Evolutionary conservation across 2,113 vertebrate genomes (phyloP), one percentile per base, ranked within the genome.

Genomic region (Pelmatolapia mariae): DNA sequence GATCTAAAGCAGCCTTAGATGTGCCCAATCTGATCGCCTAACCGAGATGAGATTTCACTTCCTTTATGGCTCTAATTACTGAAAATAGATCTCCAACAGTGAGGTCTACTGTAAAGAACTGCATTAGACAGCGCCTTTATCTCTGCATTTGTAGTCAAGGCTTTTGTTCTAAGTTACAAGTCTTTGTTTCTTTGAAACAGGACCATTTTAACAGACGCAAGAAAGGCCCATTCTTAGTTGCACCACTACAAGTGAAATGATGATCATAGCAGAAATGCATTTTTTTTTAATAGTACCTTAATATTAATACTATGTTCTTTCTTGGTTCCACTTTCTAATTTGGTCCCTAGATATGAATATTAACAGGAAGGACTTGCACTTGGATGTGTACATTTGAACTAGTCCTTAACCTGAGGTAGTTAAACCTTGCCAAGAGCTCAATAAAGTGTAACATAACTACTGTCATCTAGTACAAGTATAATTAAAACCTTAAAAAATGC

Each of bases 1-100:
- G 91, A 92, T 93, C 86, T 91, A 86, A 92, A 93, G 88, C 81
- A 84, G 90, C 79, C 86, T 90, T 47, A 92, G 89, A 93, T 90
- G 92, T 91, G 89, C 89, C 89, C 59, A 81, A 93, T 94, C 79
- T 86, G 83, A 94, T 94, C 79, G 88, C 50, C 86, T 76, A 24
- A 78, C 85, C 26, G 80, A 82, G 88, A 90, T 90, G 87, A 88
- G 90, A 92, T 89, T 86, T 57, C 78, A 68, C 86, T 88, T 89
- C 86, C 80, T 93, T 91, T 90, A 86, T 88, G 83, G 76, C 82
- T 91, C 89, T 90, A 93, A 95, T 94, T 94, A 93, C 89, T 82
- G 80, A 91, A 93, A 94, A 93, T 52, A 91, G 86, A 92, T 93
- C 85, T 91, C 88, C 88, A 83, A 84, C 66, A 82, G 83, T 86